A percentile compares a stretch with the other conserved stretches of the same genome.
These are phyloP conservation scores for Hydractinia echinata DNA, from an alignment of 30 jellyfish, hydroid and myxozoan genomes.

Conservation along the genomic window DNA sequence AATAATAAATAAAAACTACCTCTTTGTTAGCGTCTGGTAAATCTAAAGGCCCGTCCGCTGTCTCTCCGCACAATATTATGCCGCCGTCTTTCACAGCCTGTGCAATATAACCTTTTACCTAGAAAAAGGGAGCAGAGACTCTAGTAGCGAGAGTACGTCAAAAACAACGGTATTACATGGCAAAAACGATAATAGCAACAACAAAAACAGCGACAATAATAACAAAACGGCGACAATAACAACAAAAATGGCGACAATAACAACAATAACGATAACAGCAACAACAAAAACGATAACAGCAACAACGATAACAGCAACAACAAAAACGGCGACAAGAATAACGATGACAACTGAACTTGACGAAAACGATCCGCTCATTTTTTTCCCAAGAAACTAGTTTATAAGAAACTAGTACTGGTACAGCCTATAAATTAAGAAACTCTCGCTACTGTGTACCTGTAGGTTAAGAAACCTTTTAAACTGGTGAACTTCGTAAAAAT, in stretches of 20 bases:
- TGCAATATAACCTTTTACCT: conserved; percentile 57
- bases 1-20: conserved; percentile 9
- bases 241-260: neutral
- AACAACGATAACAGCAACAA: too few relatives aligned
- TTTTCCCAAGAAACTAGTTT: too few relatives aligned
- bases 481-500: too few relatives aligned
- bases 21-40: conserved; percentile 64
- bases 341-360: too few relatives aligned
- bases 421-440: too few relatives aligned
- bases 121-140: neutral
- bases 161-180: neutral
- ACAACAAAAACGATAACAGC: too few relatives aligned
- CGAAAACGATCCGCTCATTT: too few relatives aligned
- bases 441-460: too few relatives aligned
- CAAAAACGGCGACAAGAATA: too few relatives aligned
- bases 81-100: conserved; percentile 77
- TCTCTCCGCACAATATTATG: conserved; percentile 79
- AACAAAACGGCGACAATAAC: neutral
- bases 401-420: too few relatives aligned
- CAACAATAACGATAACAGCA: neutral
- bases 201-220: neutral
- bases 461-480: too few relatives aligned
- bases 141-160: neutral
- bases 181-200: neutral
- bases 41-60: conserved; percentile 46